Evolutionary conservation across 2,888 invertebrate species (phyloP).

Genomic region (Globia sparganii): DNA sequence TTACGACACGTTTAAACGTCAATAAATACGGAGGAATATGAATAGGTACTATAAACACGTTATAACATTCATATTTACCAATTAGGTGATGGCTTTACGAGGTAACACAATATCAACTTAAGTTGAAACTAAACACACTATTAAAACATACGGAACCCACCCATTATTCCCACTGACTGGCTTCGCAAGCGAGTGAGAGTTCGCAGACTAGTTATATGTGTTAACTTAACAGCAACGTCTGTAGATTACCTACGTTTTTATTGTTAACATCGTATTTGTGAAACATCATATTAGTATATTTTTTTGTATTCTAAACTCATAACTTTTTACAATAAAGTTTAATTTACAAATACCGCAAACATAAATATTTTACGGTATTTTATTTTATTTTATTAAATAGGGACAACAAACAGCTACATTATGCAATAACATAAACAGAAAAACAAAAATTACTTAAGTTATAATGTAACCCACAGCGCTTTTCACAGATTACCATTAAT

Average conservation of each 20-base stretch:
- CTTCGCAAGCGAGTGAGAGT: conserved; percentile 61
- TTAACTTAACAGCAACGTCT: conserved; percentile 51
- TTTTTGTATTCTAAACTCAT: conserved; percentile 7
- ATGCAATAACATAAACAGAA: no score
- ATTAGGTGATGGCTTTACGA: neutral
- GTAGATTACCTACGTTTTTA: conserved; percentile 53
- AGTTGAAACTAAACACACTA: neutral
- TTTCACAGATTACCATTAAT: no score
- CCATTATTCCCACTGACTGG: conserved; percentile 4
- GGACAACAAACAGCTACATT: no score
- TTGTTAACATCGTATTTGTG: conserved; percentile 54
- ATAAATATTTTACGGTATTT: neutral
- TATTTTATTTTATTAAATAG: no score
- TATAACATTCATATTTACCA: neutral
- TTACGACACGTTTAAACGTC: neutral
- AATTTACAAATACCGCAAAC: conserved; percentile 9
- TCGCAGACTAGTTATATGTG: conserved; percentile 55
- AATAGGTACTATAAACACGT: neutral
- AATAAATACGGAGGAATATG: neutral
- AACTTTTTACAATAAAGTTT: conserved; percentile 1
- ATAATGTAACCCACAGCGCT: no score
- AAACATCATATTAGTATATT: conserved; percentile 33
- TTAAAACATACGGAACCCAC: conserved; percentile 50
- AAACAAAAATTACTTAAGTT: no score
- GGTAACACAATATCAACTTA: neutral